Evolutionary conservation across 2,888 invertebrate genomes (phyloP).

Genomic region (Drosophila gaucha): DNA sequence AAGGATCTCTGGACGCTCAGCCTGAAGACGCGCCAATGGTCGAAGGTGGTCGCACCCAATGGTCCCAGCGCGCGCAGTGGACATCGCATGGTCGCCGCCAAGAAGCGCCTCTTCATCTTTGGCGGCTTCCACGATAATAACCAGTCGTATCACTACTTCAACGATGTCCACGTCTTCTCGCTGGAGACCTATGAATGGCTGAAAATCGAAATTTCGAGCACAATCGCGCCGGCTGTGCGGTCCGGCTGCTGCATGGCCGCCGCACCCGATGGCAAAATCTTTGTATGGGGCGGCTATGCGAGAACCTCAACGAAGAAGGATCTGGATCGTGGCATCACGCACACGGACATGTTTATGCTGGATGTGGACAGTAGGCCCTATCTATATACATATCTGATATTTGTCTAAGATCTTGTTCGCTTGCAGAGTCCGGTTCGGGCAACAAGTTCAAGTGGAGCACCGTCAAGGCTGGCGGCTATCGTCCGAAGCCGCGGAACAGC

Average conservation of each 20-base stretch:
- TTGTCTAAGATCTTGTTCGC: neutral
- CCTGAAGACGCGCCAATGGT: slow-evolving; percentile 91
- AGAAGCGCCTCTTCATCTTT: slow-evolving; percentile 93
- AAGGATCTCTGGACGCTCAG: slow-evolving; percentile 95
- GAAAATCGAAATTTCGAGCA: slow-evolving; percentile 88
- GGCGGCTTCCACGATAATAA: slow-evolving; percentile 97
- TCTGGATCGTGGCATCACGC: slow-evolving; percentile 89
- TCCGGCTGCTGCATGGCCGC: slow-evolving; percentile 89
- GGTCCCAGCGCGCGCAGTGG: slow-evolving; percentile 95
- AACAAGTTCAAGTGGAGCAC: slow-evolving; percentile 90
- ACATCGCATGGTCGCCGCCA: slow-evolving; percentile 93
- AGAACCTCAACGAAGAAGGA: slow-evolving; percentile 90
- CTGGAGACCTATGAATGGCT: slow-evolving; percentile 92
- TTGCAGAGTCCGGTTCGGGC: slow-evolving; percentile 86
- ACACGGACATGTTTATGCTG: slow-evolving; percentile 89
- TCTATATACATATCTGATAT: neutral
- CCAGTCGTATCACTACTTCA: slow-evolving; percentile 94
- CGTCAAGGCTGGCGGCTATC: slow-evolving; percentile 88
- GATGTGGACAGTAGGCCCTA: slow-evolving; percentile 85
- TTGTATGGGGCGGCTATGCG: slow-evolving; percentile 92
- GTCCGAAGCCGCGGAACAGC: slow-evolving; percentile 89
- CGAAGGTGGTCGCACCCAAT: slow-evolving; percentile 89
- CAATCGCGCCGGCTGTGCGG: slow-evolving; percentile 89
- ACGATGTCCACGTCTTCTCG: slow-evolving; percentile 93
- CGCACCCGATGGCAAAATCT: slow-evolving; percentile 87